Evolutionary conservation across 2,888 invertebrate species (phyloP).

Genomic region (Ophion ventricosus): DNA sequence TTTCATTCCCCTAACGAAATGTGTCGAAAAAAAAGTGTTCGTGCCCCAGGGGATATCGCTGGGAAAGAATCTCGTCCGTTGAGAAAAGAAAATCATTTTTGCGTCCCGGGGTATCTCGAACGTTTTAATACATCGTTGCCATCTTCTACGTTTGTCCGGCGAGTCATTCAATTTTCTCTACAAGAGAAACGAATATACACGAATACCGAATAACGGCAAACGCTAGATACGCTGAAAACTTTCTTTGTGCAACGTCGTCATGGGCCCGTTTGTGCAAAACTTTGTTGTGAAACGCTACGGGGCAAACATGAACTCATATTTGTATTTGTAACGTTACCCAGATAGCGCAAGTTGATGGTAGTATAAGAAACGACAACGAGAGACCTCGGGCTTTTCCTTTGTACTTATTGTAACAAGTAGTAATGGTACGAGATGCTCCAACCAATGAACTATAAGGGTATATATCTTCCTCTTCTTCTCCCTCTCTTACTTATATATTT

Average conservation of each 20-base stretch:
- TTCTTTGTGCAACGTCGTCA: conserved; percentile 40
- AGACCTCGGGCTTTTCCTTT: conserved; percentile 59
- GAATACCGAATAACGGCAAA: conserved; percentile 35
- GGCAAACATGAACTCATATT: conserved; percentile 40
- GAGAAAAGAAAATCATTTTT: no score
- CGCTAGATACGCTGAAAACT: conserved; percentile 26
- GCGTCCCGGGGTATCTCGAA: background rate
- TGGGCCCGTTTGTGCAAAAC: conserved; percentile 33
- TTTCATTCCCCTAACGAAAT: no score
- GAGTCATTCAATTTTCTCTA: conserved; percentile 27
- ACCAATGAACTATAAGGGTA: conserved; percentile 48
- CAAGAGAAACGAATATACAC: background rate
- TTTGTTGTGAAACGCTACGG: conserved; percentile 42
- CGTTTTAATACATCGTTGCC: background rate
- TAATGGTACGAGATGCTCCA: conserved; percentile 55
- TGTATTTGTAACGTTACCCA: conserved; percentile 9
- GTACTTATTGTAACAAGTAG: conserved; percentile 59
- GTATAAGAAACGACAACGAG: conserved; percentile 58
- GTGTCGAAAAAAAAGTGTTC: no score
- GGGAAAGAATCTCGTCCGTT: no score
- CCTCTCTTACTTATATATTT: background rate
- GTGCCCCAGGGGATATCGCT: no score
- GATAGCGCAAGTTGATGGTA: conserved; percentile 49
- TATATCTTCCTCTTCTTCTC: conserved; percentile 21
- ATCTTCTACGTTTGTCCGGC: conserved; percentile 1